These are phyloP conservation scores for Candidula unifasciata DNA, from an alignment of 2,888 invertebrate genomes.

Conservation along the genomic window DNA sequence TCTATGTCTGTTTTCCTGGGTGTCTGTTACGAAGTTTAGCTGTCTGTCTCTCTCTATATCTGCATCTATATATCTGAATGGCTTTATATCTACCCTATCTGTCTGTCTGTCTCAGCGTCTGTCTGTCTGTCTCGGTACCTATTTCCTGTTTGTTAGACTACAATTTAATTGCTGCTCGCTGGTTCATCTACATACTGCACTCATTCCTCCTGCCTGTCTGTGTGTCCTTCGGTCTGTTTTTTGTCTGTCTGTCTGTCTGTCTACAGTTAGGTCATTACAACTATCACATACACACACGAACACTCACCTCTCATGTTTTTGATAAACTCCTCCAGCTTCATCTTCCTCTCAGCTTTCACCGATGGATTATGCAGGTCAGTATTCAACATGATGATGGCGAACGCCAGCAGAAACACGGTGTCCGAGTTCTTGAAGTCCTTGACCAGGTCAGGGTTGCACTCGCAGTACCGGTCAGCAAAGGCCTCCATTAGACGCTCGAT, in stretches of 20 bases:
- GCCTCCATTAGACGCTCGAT: conserved; percentile 94
- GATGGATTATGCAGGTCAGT: conserved; percentile 98
- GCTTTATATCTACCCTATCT: too few species aligned
- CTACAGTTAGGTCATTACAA: background rate
- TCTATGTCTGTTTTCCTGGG: background rate
- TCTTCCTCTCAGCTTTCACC: conserved; percentile 91
- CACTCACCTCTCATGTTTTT: conserved; percentile 88
- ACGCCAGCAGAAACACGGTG: conserved; percentile 86
- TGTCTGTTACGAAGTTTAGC: background rate
- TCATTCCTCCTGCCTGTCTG: background rate
- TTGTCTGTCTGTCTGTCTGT: background rate
- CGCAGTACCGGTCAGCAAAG: conserved; percentile 94
- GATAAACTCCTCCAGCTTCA: conserved; percentile 97
- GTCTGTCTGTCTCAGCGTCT: background rate
- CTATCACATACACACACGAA: too few species aligned
- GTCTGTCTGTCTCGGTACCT: background rate
- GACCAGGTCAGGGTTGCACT: conserved; percentile 94
- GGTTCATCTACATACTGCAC: too few species aligned
- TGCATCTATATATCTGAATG: background rate
- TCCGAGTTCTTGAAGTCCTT: conserved; percentile 81
- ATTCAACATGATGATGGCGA: conserved; percentile 98
- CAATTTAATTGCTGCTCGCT: too few species aligned
- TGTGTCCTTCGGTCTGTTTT: background rate
- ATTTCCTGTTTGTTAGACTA: background rate
- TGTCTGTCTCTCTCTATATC: background rate